These are phyloP conservation scores for Melanchra persicariae DNA, from an alignment of 2,888 invertebrate genomes.

Conservation along the genomic window DNA sequence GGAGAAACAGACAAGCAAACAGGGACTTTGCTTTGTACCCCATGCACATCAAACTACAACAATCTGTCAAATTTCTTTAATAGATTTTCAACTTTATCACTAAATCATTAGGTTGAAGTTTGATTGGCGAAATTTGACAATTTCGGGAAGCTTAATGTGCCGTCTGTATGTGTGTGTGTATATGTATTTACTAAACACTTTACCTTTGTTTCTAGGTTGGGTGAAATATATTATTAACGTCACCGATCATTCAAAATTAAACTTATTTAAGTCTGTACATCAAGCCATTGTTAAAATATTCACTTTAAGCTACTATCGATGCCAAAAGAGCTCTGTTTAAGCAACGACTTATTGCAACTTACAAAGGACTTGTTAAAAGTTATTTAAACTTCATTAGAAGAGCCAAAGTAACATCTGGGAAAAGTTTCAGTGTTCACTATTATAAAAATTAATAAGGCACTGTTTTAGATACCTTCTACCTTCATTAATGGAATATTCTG, in stretches of 20 bases:
- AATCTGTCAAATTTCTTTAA: too few relatives aligned
- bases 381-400: slow-evolving; percentile 30
- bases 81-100: too few relatives aligned
- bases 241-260: not conserved
- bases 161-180: too few relatives aligned
- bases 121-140: too few relatives aligned
- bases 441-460: slow-evolving; percentile 12
- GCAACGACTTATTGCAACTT: slow-evolving; percentile 1
- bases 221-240: not conserved
- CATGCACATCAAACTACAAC: too few relatives aligned
- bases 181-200: too few relatives aligned
- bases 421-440: slow-evolving; percentile 12
- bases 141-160: too few relatives aligned
- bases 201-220: too few relatives aligned
- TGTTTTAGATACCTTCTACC: not conserved
- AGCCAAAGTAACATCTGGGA: slow-evolving; percentile 25
- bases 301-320: not conserved
- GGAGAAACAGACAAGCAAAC: too few relatives aligned
- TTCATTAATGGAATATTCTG: not conserved
- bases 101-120: too few relatives aligned
- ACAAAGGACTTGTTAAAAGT: slow-evolving; percentile 36
- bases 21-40: too few relatives aligned
- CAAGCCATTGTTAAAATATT: not conserved
- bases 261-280: not conserved
- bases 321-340: not conserved